These are phyloP conservation scores for Protonemura montana DNA, from an alignment of 2,888 invertebrate species.

Conservation along the genomic window DNA sequence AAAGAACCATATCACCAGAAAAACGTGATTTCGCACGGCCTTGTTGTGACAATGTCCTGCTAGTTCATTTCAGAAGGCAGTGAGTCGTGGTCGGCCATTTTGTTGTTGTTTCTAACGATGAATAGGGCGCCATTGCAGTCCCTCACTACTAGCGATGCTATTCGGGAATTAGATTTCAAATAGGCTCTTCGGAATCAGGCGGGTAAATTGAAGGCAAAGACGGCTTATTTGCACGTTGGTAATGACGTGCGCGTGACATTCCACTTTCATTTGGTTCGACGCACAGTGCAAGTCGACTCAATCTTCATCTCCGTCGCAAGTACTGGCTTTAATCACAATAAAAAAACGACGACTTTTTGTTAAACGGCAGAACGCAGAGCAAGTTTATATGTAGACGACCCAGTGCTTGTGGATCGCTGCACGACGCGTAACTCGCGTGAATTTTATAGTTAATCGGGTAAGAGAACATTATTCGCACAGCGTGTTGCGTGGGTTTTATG, in stretches of 20 bases:
- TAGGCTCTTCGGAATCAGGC: background rate
- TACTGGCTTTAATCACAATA: background rate
- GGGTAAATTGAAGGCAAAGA: background rate
- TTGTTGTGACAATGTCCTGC: no score
- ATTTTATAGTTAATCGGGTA: slow-evolving; percentile 12
- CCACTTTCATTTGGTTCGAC: background rate
- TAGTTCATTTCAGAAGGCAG: no score
- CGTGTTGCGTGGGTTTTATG: background rate
- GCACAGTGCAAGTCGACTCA: background rate
- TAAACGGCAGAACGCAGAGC: background rate
- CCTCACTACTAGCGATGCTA: background rate
- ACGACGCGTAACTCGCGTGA: background rate
- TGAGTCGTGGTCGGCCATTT: no score
- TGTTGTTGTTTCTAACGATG: no score
- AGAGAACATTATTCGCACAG: background rate
- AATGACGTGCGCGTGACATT: background rate
- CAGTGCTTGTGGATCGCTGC: background rate
- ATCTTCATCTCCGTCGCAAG: background rate
- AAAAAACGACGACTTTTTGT: background rate
- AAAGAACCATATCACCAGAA: no score
- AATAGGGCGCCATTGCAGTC: no score
- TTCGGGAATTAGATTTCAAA: background rate
- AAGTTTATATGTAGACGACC: no score
- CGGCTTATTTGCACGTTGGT: background rate
- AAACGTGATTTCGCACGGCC: no score